Evolutionary conservation across 2,888 invertebrate genomes (phyloP).

Genomic region (Bembecia ichneumoniformis): DNA sequence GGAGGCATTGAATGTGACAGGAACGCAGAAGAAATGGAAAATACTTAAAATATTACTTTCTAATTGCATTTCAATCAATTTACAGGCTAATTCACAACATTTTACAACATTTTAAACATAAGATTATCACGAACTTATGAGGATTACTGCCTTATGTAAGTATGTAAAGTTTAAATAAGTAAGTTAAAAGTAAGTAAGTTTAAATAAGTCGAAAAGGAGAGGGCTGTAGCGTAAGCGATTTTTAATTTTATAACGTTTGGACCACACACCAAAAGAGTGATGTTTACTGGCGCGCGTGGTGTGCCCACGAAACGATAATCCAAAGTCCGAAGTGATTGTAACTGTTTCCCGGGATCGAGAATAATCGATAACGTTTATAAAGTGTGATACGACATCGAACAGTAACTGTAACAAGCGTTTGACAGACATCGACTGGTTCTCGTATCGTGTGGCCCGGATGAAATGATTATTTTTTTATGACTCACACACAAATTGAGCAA

Average conservation of each 20-base stretch:
- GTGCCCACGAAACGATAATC: conserved; percentile 35
- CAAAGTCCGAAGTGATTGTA: conserved; percentile 40
- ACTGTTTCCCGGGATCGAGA: conserved; percentile 50
- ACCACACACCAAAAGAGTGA: conserved; percentile 35
- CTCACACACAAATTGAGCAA: neutral
- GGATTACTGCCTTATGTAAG: too few species aligned
- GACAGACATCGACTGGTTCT: conserved; percentile 4
- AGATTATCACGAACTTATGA: too few species aligned
- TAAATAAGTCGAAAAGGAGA: too few species aligned
- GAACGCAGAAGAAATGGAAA: too few species aligned
- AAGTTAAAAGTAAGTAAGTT: too few species aligned
- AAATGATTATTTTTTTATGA: neutral
- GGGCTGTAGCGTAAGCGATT: too few species aligned
- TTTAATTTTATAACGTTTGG: conserved; percentile 11
- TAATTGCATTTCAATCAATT: too few species aligned
- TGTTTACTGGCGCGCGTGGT: conserved; percentile 33
- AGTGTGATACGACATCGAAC: conserved; percentile 53
- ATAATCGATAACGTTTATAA: conserved; percentile 43
- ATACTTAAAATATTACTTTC: too few species aligned
- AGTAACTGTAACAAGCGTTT: conserved; percentile 16
- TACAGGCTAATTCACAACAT: too few species aligned
- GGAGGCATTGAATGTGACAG: too few species aligned
- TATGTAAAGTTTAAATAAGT: too few species aligned
- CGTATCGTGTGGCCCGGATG: neutral
- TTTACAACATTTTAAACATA: too few species aligned